Conservation (phyloP, 2,113 vertebrate species). For the Coryphaenoides rupestris region DNA sequence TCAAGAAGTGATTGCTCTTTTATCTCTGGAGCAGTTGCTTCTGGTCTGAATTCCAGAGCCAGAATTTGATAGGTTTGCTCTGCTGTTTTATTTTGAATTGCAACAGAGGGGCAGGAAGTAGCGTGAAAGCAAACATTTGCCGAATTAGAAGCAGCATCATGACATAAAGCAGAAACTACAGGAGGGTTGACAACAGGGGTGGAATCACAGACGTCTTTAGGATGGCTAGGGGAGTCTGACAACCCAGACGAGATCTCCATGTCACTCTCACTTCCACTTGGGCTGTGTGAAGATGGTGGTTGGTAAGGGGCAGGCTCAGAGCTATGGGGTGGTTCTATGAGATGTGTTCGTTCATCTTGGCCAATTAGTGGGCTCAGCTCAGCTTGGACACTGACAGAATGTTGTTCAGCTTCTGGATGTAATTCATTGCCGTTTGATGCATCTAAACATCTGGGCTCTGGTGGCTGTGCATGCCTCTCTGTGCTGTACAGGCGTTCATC, state of each 20-base stretch:
- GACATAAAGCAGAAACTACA: conserved; percentile 9
- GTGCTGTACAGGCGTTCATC: conserved; percentile 83
- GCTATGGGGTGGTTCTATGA: conserved; percentile 16
- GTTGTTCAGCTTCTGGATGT: conserved; percentile 30
- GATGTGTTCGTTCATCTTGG: conserved; percentile 23
- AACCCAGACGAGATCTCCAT: conserved; percentile 61
- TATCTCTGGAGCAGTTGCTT: background rate
- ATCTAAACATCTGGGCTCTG: conserved; percentile 41
- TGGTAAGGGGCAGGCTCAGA: conserved; percentile 24
- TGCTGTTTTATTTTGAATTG: conserved; percentile 16
- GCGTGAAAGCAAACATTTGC: background rate
- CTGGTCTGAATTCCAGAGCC: conserved; percentile 8
- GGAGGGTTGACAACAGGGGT: conserved; percentile 4
- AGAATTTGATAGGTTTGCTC: conserved; percentile 5
- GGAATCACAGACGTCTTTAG: conserved; percentile 6
- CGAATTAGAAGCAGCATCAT: conserved; percentile 3
- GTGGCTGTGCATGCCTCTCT: conserved; percentile 79
- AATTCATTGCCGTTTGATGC: conserved; percentile 15
- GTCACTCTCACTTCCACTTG: conserved; percentile 58
- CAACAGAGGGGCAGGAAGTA: background rate
- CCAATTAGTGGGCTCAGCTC: conserved; percentile 24
- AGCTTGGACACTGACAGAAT: conserved; percentile 4
- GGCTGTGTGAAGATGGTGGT: conserved; percentile 34
- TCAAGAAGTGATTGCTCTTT: conserved; percentile 14
- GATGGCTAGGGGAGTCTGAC: conserved; percentile 32